Evolutionary conservation across 2,797 vertebrate species (phyloP).

Genomic region (Malurus splendens): DNA sequence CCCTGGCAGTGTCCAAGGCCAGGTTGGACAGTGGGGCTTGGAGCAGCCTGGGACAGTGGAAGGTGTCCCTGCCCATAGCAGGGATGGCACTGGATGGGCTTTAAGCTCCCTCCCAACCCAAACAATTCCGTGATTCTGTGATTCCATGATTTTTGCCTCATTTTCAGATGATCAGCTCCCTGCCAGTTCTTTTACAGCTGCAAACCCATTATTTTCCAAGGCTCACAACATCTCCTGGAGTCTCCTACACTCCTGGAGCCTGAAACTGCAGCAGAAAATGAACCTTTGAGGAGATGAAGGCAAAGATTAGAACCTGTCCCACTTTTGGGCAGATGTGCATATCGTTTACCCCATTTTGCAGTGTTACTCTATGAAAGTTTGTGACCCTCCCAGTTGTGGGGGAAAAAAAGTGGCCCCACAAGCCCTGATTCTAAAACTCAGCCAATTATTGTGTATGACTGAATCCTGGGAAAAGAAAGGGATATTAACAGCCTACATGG

Average conservation of each 20-base stretch:
- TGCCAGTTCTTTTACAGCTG: neutral
- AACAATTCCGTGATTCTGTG: neutral
- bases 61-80: neutral
- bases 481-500: too few species aligned
- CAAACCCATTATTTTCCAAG: neutral
- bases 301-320: neutral
- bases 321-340: neutral
- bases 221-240: neutral
- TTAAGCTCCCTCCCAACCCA: fast-evolving
- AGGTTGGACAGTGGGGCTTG: fast-evolving
- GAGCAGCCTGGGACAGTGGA: fast-evolving
- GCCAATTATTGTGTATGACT: too few species aligned
- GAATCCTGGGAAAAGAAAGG: too few species aligned
- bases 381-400: neutral
- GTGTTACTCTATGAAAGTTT: neutral
- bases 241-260: neutral
- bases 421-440: too few species aligned
- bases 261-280: neutral
- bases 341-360: neutral
- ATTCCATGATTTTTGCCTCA: neutral
- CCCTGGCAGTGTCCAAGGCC: neutral
- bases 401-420: too few species aligned
- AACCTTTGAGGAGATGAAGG: neutral
- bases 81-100: fast-evolving
- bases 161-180: neutral